phyloP scores from a whole-genome alignment of 2,113 vertebrate species.

The Siphamia tubifer region DNA sequence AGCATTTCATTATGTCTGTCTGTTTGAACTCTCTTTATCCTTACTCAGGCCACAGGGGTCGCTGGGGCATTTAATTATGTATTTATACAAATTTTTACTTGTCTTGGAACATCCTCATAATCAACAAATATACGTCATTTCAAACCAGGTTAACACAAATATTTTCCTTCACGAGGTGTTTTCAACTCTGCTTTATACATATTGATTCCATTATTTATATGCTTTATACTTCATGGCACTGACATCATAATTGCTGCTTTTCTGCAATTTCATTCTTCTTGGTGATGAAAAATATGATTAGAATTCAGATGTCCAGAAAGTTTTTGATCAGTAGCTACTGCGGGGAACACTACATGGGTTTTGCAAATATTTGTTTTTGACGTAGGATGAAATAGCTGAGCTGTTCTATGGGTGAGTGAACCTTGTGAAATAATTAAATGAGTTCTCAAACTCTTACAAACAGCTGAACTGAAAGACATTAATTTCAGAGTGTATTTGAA shows the following conservation, averaged over 20 bases:
- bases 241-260: not conserved
- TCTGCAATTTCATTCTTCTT: not conserved
- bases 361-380: conserved; percentile 21
- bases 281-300: too few relatives aligned
- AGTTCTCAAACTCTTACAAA: not conserved
- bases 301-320: not conserved
- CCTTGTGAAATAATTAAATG: not conserved
- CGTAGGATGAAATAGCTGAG: not conserved
- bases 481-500: not conserved
- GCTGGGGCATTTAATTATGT: too few relatives aligned
- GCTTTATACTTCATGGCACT: not conserved
- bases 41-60: too few relatives aligned
- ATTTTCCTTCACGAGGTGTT: not conserved
- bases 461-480: too few relatives aligned
- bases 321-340: not conserved
- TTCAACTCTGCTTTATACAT: not conserved
- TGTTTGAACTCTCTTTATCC: too few relatives aligned
- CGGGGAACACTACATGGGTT: not conserved
- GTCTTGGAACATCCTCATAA: too few relatives aligned
- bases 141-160: conserved; percentile 13
- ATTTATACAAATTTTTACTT: too few relatives aligned
- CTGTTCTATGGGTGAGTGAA: conserved; percentile 29
- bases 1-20: too few relatives aligned
- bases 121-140: not conserved
- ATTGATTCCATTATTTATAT: not conserved